phyloP scores from a whole-genome alignment of 2,113 vertebrate genomes.

The Callorhinus ursinus region DNA sequence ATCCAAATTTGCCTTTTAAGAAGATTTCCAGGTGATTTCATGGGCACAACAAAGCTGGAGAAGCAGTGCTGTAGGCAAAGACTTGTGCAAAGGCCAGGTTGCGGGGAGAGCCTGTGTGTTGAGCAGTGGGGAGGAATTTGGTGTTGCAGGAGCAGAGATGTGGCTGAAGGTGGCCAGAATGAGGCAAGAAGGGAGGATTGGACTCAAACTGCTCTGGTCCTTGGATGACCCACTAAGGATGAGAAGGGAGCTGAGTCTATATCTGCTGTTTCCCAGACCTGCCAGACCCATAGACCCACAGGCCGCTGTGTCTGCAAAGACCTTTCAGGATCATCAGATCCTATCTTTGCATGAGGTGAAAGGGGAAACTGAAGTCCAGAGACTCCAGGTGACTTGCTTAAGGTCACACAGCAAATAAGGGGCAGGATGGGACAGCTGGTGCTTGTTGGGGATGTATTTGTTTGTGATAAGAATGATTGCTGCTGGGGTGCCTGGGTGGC shows the following conservation, averaged over 20 bases:
- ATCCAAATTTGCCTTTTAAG: not conserved
- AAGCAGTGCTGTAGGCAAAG: not conserved
- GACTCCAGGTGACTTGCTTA: not conserved
- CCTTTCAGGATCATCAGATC: not conserved
- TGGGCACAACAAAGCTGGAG: not conserved
- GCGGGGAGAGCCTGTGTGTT: not conserved
- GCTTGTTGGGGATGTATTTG: not conserved
- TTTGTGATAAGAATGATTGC: not conserved
- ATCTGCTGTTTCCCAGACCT: not conserved
- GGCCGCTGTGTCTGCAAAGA: not conserved
- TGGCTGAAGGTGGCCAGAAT: not conserved
- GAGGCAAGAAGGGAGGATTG: not conserved
- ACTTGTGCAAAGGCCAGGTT: not conserved
- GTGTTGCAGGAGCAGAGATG: not conserved
- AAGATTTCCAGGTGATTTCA: not conserved
- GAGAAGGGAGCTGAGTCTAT: not conserved
- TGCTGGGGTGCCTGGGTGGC: not conserved
- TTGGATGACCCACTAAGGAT: not conserved
- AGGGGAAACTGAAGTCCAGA: not conserved
- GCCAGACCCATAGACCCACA: not conserved
- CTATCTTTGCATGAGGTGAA: not conserved
- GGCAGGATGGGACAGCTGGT: not conserved
- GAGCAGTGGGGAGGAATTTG: not conserved
- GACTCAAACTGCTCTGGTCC: not conserved
- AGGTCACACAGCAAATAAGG: not conserved